Conservation (phyloP, 2,113 vertebrate genomes). For the Perca flavescens region DNA sequence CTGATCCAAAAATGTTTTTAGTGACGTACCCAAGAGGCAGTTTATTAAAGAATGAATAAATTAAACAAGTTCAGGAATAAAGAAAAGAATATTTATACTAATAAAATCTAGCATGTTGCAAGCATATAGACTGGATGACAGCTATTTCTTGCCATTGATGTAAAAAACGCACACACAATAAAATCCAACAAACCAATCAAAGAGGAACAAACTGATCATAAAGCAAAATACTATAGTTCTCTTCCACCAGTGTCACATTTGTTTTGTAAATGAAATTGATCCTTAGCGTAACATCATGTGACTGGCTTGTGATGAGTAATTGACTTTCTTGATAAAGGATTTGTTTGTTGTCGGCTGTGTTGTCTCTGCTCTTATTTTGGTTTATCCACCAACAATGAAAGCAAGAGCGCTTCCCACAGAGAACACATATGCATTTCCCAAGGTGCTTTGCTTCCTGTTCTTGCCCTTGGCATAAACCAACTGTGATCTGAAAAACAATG, state of each 20-base stretch:
- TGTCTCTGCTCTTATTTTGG: neutral
- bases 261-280: neutral
- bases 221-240: neutral
- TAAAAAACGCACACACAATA: neutral
- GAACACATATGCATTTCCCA: conserved; percentile 27
- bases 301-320: conserved; percentile 1
- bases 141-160: neutral
- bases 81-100: neutral
- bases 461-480: conserved; percentile 36
- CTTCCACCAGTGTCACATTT: neutral
- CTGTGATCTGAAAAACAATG: conserved; percentile 16
- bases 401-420: conserved; percentile 6
- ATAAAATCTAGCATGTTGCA: neutral
- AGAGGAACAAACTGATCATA: neutral
- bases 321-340: neutral
- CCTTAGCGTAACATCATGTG: neutral
- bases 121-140: neutral
- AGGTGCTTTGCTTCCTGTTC: conserved; percentile 28
- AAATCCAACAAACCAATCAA: neutral
- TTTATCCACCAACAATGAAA: conserved; percentile 21
- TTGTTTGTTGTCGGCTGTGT: neutral
- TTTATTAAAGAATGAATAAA: neutral
- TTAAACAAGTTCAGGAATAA: neutral
- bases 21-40: neutral
- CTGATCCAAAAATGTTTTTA: conserved; percentile 16